Conservation (phyloP, 1,140 invertebrate genomes). For the Neodiprion virginianus region DNA sequence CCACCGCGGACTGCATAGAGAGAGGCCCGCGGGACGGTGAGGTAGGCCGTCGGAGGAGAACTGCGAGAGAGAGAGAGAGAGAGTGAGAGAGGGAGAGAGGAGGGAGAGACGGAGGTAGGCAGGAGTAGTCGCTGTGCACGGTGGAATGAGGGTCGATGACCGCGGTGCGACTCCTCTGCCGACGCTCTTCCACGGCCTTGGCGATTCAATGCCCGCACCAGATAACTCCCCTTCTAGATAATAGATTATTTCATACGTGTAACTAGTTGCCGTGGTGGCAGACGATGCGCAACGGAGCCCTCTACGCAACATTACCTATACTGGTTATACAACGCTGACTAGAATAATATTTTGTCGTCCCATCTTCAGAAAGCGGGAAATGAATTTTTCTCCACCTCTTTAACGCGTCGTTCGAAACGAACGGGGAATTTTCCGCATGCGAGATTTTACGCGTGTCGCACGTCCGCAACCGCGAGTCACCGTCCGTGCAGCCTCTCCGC, state of each 20-base stretch:
- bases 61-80: constrained; percentile 12
- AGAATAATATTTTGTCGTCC: constrained; percentile 44
- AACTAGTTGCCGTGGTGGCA: constrained; percentile 49
- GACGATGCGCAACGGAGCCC: constrained; percentile 5
- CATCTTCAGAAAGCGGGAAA: constrained; percentile 1
- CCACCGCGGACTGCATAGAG: not conserved
- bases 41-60: constrained; percentile 32
- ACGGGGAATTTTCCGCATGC: too few species aligned
- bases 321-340: constrained; percentile 39
- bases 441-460: too few species aligned
- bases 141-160: constrained; percentile 52
- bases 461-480: too few species aligned
- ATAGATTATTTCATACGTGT: constrained; percentile 59
- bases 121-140: constrained; percentile 24
- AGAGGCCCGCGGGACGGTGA: constrained; percentile 28
- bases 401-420: too few species aligned
- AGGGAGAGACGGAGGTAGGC: constrained; percentile 37
- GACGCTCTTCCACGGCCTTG: constrained; percentile 51
- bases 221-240: constrained; percentile 57
- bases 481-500: too few species aligned
- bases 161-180: constrained; percentile 52
- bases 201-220: constrained; percentile 60
- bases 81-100: constrained; percentile 17
- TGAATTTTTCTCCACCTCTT: not conserved
- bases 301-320: constrained; percentile 33